A percentile compares a stretch with the other conserved stretches of the same genome.
Conservation (phyloP, 1,140 invertebrate species). For the Drosophila willistoni region DNA sequence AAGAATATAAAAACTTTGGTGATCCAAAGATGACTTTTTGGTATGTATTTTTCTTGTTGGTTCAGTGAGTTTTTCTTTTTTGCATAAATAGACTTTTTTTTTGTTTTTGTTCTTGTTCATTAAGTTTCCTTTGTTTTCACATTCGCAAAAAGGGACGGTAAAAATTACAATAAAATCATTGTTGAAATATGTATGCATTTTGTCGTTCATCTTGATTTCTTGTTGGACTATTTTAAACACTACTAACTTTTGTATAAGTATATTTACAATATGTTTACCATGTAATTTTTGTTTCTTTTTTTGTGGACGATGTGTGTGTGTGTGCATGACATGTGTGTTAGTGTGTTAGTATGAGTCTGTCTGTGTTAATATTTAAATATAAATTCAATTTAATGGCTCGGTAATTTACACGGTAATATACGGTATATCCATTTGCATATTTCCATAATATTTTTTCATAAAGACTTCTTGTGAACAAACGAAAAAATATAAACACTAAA, state of each 20-base stretch:
- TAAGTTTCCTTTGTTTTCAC: slow-evolving; percentile 3
- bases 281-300: slow-evolving; percentile 1
- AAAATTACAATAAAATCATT: slow-evolving; percentile 83
- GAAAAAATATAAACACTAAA: slow-evolving; percentile 49
- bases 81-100: slow-evolving; percentile 74
- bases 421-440: slow-evolving; percentile 56
- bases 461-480: slow-evolving; percentile 47
- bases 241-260: slow-evolving; percentile 60
- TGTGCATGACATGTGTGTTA: slow-evolving; percentile 58
- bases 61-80: slow-evolving; percentile 50
- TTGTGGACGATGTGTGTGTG: slow-evolving; percentile 45
- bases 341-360: slow-evolving; percentile 39
- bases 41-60: slow-evolving; percentile 43
- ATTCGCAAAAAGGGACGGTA: slow-evolving; percentile 82
- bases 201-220: slow-evolving; percentile 38
- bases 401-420: slow-evolving; percentile 77
- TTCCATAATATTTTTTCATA: slow-evolving; percentile 53
- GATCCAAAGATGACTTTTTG: neutral
- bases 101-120: slow-evolving; percentile 15
- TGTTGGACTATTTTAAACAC: slow-evolving; percentile 28
- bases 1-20: slow-evolving; percentile 2
- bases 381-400: slow-evolving; percentile 83
- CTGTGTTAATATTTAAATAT: slow-evolving; percentile 62
- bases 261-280: slow-evolving; percentile 56
- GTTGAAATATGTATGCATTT: slow-evolving; percentile 65